These are phyloP conservation scores for Tauraco erythrolophus DNA, from an alignment of 2,113 vertebrate genomes.

Conservation along the genomic window DNA sequence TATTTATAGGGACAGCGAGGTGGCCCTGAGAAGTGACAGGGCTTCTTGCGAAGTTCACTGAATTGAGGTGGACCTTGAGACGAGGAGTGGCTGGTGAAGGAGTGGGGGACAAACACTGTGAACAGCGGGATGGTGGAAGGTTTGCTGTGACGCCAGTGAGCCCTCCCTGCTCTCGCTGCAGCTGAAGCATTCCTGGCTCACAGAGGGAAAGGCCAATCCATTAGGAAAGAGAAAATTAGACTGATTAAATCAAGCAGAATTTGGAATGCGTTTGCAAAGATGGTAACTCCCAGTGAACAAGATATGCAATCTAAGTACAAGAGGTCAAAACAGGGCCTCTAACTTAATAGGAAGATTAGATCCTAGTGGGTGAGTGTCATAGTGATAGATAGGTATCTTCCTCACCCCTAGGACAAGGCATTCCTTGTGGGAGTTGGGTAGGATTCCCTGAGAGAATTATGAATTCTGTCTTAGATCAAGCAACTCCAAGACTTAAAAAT, in stretches of 20 bases:
- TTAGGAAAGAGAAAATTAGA: not conserved
- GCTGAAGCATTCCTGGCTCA: not conserved
- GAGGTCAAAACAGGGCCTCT: not conserved
- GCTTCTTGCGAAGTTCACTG: not conserved
- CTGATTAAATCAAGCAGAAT: constrained; percentile 31
- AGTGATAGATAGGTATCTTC: not conserved
- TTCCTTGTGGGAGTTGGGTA: not conserved
- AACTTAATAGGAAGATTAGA: not conserved
- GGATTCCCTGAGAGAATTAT: not conserved
- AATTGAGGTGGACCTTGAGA: not conserved
- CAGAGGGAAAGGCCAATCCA: not conserved
- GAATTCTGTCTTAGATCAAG: not conserved
- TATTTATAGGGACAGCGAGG: not conserved
- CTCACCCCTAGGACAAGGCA: not conserved
- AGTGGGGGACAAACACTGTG: not conserved
- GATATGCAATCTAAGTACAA: not conserved
- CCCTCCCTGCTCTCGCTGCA: not conserved
- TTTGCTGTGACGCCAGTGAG: not conserved
- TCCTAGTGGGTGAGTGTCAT: not conserved
- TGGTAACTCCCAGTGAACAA: not conserved
- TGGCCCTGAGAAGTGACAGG: not conserved
- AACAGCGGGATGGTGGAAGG: not conserved
- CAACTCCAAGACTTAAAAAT: not conserved
- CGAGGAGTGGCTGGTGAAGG: not conserved
- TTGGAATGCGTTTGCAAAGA: not conserved